phyloP scores from a whole-genome alignment of 2,888 invertebrate genomes.

The Drosophila differens region DNA sequence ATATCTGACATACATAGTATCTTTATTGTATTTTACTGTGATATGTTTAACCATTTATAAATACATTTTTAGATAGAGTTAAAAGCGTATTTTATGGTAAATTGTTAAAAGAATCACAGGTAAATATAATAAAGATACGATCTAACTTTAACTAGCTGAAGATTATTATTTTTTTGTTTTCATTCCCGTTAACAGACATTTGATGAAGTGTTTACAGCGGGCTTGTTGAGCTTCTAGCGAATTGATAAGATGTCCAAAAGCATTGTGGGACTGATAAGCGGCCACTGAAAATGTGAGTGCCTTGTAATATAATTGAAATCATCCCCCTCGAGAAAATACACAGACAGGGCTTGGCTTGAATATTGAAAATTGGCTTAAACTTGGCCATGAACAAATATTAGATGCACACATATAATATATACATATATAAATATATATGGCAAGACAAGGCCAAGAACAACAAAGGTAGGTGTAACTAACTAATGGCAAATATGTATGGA shows the following conservation, averaged over 20 bases:
- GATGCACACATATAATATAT: background rate
- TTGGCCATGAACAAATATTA: slow-evolving; percentile 71
- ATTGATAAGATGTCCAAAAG: slow-evolving; percentile 40
- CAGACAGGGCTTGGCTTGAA: background rate
- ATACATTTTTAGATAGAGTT: background rate
- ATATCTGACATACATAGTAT: background rate
- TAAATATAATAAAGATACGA: background rate
- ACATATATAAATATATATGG: slow-evolving; percentile 33
- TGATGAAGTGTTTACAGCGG: slow-evolving; percentile 35
- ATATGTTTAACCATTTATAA: background rate
- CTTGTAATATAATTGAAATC: slow-evolving; percentile 31
- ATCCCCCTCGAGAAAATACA: background rate
- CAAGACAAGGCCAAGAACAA: slow-evolving; percentile 41
- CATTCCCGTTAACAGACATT: slow-evolving; percentile 22
- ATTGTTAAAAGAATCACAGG: background rate
- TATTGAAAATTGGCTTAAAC: slow-evolving; percentile 72
- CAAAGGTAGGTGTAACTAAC: slow-evolving; percentile 5
- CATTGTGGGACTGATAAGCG: slow-evolving; percentile 21
- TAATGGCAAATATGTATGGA: slow-evolving; percentile 4
- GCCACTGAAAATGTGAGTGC: slow-evolving; percentile 17
- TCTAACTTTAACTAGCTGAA: background rate
- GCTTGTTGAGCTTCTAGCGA: background rate
- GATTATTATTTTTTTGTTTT: background rate
- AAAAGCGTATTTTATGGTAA: background rate
- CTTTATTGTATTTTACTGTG: background rate